phyloP scores from a whole-genome alignment of 1,140 invertebrate genomes.

The Caligus rogercresseyi region DNA sequence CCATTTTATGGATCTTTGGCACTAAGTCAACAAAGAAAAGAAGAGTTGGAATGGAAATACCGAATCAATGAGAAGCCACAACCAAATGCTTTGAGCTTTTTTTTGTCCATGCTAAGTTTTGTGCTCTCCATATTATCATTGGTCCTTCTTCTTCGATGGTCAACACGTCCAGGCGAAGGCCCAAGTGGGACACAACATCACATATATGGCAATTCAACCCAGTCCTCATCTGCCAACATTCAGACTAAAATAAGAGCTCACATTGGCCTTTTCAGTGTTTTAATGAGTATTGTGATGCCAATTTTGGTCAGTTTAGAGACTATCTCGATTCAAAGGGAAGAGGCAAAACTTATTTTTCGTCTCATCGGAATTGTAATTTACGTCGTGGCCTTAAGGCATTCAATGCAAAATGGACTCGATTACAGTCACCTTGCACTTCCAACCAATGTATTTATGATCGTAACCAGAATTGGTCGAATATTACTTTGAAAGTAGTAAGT shows the following conservation, averaged over 20 bases:
- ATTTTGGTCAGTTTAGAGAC: not conserved
- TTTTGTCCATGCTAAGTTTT: not conserved
- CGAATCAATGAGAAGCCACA: not conserved
- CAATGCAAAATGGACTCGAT: no score
- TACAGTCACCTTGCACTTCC: no score
- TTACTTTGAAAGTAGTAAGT: no score
- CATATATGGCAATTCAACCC: not conserved
- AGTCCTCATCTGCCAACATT: not conserved
- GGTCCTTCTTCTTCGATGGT: not conserved
- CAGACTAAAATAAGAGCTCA: not conserved
- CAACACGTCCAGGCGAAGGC: not conserved
- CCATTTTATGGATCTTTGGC: not conserved
- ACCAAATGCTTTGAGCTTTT: not conserved
- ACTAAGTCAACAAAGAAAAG: not conserved
- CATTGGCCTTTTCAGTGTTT: not conserved
- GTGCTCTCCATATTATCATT: not conserved
- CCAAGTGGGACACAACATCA: not conserved
- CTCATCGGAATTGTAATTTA: not conserved
- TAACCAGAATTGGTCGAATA: no score
- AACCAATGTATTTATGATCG: no score
- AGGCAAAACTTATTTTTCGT: not conserved
- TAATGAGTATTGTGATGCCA: not conserved
- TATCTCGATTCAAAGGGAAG: not conserved
- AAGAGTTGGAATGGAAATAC: not conserved
- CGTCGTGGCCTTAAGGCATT: no score